Evolutionary conservation across 2,888 invertebrate genomes (phyloP).

Genomic region (Cryptus armator): DNA sequence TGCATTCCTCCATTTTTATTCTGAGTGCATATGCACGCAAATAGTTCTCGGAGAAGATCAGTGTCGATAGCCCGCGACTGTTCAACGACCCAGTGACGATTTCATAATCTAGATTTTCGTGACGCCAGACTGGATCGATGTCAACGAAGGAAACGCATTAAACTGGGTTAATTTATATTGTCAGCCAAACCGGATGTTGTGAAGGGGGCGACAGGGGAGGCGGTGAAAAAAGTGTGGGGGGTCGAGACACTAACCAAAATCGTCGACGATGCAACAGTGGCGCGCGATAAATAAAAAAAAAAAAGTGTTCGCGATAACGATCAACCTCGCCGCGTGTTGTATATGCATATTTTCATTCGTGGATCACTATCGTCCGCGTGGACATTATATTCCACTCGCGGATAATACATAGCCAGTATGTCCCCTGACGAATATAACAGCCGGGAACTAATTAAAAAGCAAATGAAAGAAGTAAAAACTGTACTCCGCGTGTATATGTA

Average conservation of each 20-base stretch:
- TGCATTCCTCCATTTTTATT: too few species aligned
- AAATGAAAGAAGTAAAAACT: slow-evolving; percentile 23
- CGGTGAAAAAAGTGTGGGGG: not conserved
- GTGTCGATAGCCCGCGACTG: not conserved
- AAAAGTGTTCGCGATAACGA: slow-evolving; percentile 17
- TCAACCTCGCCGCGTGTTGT: not conserved
- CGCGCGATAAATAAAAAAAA: slow-evolving; percentile 6
- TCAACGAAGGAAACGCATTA: slow-evolving; percentile 25
- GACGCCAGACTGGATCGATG: slow-evolving; percentile 39
- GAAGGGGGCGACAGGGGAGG: slow-evolving; percentile 32
- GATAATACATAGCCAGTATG: slow-evolving; percentile 15
- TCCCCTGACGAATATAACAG: slow-evolving; percentile 24
- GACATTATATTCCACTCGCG: slow-evolving; percentile 2
- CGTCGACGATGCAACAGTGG: slow-evolving; percentile 26
- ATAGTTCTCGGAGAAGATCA: not conserved
- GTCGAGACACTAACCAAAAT: slow-evolving; percentile 45
- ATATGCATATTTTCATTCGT: not conserved
- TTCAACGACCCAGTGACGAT: slow-evolving; percentile 4
- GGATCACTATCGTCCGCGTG: slow-evolving; percentile 11
- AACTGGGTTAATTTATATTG: slow-evolving; percentile 76
- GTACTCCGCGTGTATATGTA: slow-evolving; percentile 12
- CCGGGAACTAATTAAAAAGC: slow-evolving; percentile 50
- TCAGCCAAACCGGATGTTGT: slow-evolving; percentile 76
- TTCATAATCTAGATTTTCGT: slow-evolving; percentile 49
- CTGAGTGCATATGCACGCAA: not conserved